phyloP scores from a whole-genome alignment of 2,113 vertebrate species.

The Pteruthius melanotis region DNA sequence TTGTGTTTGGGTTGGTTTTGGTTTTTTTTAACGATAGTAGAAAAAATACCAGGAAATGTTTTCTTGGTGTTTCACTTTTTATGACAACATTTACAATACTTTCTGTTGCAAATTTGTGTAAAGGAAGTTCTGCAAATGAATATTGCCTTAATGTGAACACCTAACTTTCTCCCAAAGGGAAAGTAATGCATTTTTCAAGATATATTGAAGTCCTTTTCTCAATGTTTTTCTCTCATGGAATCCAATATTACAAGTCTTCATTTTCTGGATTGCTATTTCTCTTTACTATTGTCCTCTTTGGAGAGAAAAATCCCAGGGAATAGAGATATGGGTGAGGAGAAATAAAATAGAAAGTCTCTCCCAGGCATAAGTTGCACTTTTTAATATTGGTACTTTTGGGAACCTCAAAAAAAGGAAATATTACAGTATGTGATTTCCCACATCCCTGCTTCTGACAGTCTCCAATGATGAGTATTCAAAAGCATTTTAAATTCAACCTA shows the following conservation, averaged over 20 bases:
- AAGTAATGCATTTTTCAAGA: not conserved
- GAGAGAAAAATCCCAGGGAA: not conserved
- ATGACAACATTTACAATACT: not conserved
- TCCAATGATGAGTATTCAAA: conserved; percentile 6
- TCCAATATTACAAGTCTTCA: not conserved
- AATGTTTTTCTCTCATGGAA: not conserved
- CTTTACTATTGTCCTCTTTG: not conserved
- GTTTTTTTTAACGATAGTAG: not conserved
- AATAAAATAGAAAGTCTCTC: not conserved
- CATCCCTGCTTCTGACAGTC: not conserved
- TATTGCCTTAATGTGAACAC: not conserved
- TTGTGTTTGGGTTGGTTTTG: no score
- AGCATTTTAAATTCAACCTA: conserved; percentile 13
- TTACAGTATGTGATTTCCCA: conserved; percentile 19
- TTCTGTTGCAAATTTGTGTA: not conserved
- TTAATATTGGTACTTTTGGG: not conserved
- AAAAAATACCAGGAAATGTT: not conserved
- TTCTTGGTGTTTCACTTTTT: not conserved
- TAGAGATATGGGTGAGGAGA: not conserved
- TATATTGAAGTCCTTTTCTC: not conserved
- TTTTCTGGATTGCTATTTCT: not conserved
- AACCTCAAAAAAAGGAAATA: not conserved
- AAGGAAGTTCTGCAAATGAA: not conserved
- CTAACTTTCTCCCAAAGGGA: not conserved
- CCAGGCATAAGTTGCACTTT: not conserved